Percentiles rank a stretch among this genome's conserved stretches.
Conservation (phyloP, 2,113 vertebrate genomes). For the Aviceda subcristata region DNA sequence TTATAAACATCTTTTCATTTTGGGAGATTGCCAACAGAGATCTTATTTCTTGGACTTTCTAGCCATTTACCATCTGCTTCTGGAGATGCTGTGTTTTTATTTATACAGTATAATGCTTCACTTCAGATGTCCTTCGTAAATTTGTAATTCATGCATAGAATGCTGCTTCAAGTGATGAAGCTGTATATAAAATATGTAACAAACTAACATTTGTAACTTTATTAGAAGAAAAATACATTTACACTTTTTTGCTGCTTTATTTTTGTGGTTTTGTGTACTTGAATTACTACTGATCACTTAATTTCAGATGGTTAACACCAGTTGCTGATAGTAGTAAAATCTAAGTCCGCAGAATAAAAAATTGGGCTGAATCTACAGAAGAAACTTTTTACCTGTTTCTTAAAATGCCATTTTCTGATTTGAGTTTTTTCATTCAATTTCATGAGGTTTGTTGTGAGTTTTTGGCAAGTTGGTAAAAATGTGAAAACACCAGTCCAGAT, state of each 20-base stretch:
- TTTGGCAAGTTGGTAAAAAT: background rate
- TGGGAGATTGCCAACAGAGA: background rate
- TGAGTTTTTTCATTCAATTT: background rate
- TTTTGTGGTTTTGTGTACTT: background rate
- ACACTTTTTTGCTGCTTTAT: background rate
- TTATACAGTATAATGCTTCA: background rate
- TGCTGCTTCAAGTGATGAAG: background rate
- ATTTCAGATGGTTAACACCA: background rate
- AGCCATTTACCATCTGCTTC: conserved; percentile 21
- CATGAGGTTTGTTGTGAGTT: background rate
- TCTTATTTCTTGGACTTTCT: conserved; percentile 6
- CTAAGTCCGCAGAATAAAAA: background rate
- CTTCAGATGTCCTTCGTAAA: background rate
- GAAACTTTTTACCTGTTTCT: background rate
- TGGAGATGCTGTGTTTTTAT: background rate
- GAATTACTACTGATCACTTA: background rate
- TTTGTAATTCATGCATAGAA: background rate
- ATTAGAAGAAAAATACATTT: background rate
- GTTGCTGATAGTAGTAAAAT: background rate
- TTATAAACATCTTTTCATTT: background rate
- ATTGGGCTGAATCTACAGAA: background rate
- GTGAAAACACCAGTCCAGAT: background rate
- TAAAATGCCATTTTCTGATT: background rate
- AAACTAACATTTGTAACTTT: background rate
- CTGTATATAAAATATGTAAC: background rate